Conservation (phyloP, 2,888 invertebrate genomes). For the Nephrotoma appendiculata region DNA sequence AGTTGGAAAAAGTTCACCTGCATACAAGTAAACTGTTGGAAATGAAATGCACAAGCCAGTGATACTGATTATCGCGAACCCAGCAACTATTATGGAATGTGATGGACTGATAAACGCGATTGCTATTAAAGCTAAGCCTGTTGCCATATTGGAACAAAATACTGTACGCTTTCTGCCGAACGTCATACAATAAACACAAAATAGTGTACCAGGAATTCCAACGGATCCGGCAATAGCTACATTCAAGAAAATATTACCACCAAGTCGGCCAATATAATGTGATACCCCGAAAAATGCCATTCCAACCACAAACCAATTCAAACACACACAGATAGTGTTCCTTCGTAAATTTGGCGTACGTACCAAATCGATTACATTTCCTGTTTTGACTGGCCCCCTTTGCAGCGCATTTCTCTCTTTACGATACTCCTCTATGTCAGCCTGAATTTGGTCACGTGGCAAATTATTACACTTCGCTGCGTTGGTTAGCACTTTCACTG, state of each 20-base stretch:
- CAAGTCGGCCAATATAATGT: conserved; percentile 65
- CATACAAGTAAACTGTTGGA: conserved; percentile 74
- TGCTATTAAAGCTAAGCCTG: conserved; percentile 49
- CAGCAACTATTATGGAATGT: conserved; percentile 38
- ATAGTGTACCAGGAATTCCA: conserved; percentile 48
- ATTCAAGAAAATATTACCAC: conserved; percentile 68
- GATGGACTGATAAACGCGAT: conserved; percentile 39
- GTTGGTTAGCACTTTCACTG: conserved; percentile 43
- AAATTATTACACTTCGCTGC: conserved; percentile 44
- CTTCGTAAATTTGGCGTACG: conserved; percentile 51
- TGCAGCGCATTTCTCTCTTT: conserved; percentile 15
- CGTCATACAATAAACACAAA: conserved; percentile 48
- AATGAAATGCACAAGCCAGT: conserved; percentile 73
- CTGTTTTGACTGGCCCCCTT: conserved; percentile 26
- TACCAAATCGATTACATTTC: conserved; percentile 48
- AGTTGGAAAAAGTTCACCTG: conserved; percentile 80
- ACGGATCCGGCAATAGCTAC: conserved; percentile 66
- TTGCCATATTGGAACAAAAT: conserved; percentile 46
- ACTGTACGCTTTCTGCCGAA: conserved; percentile 54
- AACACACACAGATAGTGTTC: conserved; percentile 58
- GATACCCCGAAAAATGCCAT: conserved; percentile 79
- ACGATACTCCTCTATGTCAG: conserved; percentile 37
- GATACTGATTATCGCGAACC: conserved; percentile 58
- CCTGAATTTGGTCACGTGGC: conserved; percentile 37
- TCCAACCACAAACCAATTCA: conserved; percentile 73